Percentiles rank a stretch among this genome's conserved stretches.
These are phyloP conservation scores for Spinibarbus caldwelli DNA, from an alignment of 2,797 vertebrate genomes.

Conservation along the genomic window DNA sequence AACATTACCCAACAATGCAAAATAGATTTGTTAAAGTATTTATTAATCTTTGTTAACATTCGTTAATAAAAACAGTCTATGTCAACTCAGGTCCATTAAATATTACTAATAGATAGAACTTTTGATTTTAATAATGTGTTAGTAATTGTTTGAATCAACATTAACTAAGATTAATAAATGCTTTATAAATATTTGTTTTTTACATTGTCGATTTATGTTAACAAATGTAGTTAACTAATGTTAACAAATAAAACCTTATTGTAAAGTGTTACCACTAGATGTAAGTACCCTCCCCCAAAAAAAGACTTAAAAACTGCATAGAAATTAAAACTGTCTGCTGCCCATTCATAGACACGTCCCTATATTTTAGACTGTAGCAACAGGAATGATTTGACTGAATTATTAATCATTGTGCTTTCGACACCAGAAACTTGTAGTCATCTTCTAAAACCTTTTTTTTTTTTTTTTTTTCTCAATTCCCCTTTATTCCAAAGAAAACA, in stretches of 20 bases:
- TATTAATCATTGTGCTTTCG: neutral
- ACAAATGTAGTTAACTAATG: neutral
- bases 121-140: neutral
- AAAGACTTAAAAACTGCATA: neutral
- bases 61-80: neutral
- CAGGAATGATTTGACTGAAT: neutral
- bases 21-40: neutral
- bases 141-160: neutral
- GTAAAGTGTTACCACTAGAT: no score
- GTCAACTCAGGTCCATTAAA: neutral
- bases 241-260: neutral
- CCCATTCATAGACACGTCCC: no score
- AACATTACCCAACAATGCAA: neutral
- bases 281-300: no score
- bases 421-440: neutral
- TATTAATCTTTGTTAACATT: neutral
- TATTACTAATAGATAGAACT: neutral
- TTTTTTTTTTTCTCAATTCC: neutral
- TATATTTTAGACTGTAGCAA: neutral
- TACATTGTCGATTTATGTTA: neutral
- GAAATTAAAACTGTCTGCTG: no score
- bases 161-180: neutral
- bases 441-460: neutral
- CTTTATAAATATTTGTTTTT: no score
- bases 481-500: slow-evolving; percentile 7